phyloP scores from a whole-genome alignment of 2,888 invertebrate genomes.

The Hypolimnas misippus region DNA sequence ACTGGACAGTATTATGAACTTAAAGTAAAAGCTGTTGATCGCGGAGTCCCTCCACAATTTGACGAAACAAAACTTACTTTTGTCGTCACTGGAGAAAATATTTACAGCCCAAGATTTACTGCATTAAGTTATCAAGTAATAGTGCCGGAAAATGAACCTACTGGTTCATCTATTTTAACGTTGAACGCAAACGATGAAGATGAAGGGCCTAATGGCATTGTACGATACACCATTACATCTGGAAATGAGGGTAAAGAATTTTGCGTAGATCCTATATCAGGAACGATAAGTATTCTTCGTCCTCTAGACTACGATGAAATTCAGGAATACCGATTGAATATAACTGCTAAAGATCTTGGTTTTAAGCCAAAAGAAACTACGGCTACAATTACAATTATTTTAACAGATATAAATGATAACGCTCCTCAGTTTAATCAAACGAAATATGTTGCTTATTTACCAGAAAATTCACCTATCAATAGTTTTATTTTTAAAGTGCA shows the following conservation, averaged over 20 bases:
- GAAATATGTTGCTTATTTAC: constrained; percentile 89
- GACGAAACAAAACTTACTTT: constrained; percentile 90
- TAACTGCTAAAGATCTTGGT: constrained; percentile 94
- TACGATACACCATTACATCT: constrained; percentile 92
- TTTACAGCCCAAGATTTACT: constrained; percentile 91
- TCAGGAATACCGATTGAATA: constrained; percentile 93
- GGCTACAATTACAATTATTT: constrained; percentile 92
- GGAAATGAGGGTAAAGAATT: constrained; percentile 93
- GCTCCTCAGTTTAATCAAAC: constrained; percentile 93
- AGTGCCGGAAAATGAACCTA: constrained; percentile 95
- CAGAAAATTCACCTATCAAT: constrained; percentile 91
- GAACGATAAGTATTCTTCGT: constrained; percentile 91
- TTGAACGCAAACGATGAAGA: constrained; percentile 94
- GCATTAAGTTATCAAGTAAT: constrained; percentile 94
- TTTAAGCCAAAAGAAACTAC: constrained; percentile 90
- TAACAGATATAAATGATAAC: constrained; percentile 97
- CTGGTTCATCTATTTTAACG: constrained; percentile 92
- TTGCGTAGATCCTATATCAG: constrained; percentile 89
- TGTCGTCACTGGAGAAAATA: constrained; percentile 93
- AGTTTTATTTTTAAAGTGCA: constrained; percentile 89
- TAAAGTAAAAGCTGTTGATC: constrained; percentile 90
- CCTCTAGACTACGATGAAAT: constrained; percentile 94
- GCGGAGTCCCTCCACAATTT: constrained; percentile 93
- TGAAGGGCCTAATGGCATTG: constrained; percentile 94
- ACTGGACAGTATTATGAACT: constrained; percentile 87